Conservation (phyloP, 2,113 vertebrate species). For the Alectura lathami region DNA sequence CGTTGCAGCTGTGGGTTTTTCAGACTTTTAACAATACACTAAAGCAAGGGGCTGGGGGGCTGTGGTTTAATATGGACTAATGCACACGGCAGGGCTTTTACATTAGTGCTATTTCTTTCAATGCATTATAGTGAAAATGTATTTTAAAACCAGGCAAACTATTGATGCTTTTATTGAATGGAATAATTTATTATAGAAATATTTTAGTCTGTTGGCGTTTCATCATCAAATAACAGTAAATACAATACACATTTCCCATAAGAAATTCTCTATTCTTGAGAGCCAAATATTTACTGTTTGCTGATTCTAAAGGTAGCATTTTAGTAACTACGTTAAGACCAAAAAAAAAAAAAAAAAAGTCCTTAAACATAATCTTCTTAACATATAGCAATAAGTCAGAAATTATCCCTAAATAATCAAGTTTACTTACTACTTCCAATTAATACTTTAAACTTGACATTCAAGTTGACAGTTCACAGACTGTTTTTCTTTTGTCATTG, state of each 20-base stretch:
- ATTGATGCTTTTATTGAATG: conserved; percentile 73
- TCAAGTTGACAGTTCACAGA: conserved; percentile 33
- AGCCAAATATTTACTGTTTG: conserved; percentile 62
- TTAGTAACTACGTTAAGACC: neutral
- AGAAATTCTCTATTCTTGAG: conserved; percentile 53
- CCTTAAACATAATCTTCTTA: neutral
- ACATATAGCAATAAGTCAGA: neutral
- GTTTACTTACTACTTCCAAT: conserved; percentile 27
- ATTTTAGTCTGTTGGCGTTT: conserved; percentile 71
- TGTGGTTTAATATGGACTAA: conserved; percentile 50
- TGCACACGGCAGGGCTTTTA: conserved; percentile 13
- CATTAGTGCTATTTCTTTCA: conserved; percentile 45
- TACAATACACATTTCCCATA: conserved; percentile 70
- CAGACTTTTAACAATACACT: neutral
- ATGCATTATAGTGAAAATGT: conserved; percentile 59
- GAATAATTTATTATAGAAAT: conserved; percentile 69
- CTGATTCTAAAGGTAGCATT: conserved; percentile 33
- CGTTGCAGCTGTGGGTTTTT: conserved; percentile 1
- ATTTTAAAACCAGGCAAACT: conserved; percentile 66
- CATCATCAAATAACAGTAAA: conserved; percentile 74
- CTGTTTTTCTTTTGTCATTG: neutral
- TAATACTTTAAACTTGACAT: conserved; percentile 29
- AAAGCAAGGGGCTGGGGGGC: neutral
- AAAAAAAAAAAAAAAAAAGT: too few relatives aligned
- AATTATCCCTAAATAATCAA: conserved; percentile 15